A percentile compares a stretch with the other conserved stretches of the same genome.
Conservation (phyloP, 1,140 invertebrate species). For the Arion vulgaris region DNA sequence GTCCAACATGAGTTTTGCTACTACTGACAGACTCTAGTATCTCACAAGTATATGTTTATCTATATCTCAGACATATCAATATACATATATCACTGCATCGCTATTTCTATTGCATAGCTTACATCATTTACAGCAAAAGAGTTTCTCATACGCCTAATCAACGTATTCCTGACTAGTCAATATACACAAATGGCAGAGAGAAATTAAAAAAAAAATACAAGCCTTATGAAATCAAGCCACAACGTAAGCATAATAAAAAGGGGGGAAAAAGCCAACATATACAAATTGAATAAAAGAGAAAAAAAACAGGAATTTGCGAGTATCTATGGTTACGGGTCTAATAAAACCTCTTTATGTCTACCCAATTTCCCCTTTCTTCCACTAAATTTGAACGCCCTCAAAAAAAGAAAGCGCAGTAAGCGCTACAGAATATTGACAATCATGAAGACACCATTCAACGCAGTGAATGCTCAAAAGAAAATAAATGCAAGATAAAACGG, state of each 20-base stretch:
- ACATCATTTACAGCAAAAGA: slow-evolving; percentile 27
- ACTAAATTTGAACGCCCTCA: not conserved
- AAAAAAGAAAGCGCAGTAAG: slow-evolving; percentile 22
- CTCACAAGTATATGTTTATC: too few species aligned
- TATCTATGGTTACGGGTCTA: too few species aligned
- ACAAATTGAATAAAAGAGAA: not conserved
- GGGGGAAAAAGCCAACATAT: not conserved
- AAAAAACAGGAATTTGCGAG: too few species aligned
- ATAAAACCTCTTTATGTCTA: too few species aligned
- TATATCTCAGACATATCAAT: not conserved
- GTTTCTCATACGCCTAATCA: slow-evolving; percentile 21
- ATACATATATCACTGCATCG: not conserved
- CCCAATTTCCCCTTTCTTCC: not conserved
- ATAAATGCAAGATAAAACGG: not conserved
- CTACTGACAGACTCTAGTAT: too few species aligned
- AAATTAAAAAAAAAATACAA: not conserved
- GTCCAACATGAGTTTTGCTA: too few species aligned
- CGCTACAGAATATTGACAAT: slow-evolving; percentile 31
- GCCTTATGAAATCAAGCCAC: not conserved
- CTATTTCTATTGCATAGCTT: not conserved
- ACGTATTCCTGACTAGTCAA: not conserved
- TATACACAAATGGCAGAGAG: not conserved
- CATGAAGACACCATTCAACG: slow-evolving; percentile 32
- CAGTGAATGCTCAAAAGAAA: not conserved
- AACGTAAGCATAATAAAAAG: slow-evolving; percentile 9